phyloP scores from a whole-genome alignment of 1,140 invertebrate genomes.

The Drosophila dunni region DNA sequence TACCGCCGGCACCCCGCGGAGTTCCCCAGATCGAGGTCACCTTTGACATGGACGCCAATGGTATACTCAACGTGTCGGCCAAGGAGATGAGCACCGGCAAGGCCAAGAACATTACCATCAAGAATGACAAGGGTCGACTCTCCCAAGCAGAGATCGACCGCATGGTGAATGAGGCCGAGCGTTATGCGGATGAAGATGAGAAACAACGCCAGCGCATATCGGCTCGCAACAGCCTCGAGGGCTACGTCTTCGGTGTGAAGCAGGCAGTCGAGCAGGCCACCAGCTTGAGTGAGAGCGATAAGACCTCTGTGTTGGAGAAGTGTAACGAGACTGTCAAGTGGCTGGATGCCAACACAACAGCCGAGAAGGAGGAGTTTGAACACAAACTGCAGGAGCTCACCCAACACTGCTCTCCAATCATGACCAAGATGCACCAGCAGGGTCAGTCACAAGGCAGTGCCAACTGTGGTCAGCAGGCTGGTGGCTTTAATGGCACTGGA shows the following conservation, averaged over 20 bases:
- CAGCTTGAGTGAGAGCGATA: constrained; percentile 87
- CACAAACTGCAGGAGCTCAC: constrained; percentile 86
- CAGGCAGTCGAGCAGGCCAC: constrained; percentile 86
- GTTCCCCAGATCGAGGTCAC: constrained; percentile 91
- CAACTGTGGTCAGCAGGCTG: constrained; percentile 83
- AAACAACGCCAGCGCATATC: constrained; percentile 88
- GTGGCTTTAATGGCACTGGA: constrained; percentile 85
- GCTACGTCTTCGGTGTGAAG: constrained; percentile 90
- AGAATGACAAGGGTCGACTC: constrained; percentile 93
- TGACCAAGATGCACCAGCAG: constrained; percentile 86
- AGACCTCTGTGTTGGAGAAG: constrained; percentile 87
- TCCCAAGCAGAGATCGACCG: constrained; percentile 92
- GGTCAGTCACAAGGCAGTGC: constrained; percentile 65
- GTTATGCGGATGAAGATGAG: constrained; percentile 87
- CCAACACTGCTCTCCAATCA: constrained; percentile 86
- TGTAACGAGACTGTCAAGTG: constrained; percentile 86
- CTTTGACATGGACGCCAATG: constrained; percentile 88
- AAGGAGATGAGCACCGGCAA: constrained; percentile 86
- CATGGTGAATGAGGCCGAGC: constrained; percentile 75
- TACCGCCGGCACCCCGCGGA: constrained; percentile 92
- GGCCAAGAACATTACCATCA: constrained; percentile 92
- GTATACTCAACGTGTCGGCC: constrained; percentile 88
- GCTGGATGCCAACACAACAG: constrained; percentile 87
- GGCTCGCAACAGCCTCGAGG: constrained; percentile 88
- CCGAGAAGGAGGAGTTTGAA: constrained; percentile 88